A percentile compares a stretch with the other conserved stretches of the same genome.
Conservation (phyloP, 2,888 invertebrate genomes). For the Pristionchus entomophagus region DNA sequence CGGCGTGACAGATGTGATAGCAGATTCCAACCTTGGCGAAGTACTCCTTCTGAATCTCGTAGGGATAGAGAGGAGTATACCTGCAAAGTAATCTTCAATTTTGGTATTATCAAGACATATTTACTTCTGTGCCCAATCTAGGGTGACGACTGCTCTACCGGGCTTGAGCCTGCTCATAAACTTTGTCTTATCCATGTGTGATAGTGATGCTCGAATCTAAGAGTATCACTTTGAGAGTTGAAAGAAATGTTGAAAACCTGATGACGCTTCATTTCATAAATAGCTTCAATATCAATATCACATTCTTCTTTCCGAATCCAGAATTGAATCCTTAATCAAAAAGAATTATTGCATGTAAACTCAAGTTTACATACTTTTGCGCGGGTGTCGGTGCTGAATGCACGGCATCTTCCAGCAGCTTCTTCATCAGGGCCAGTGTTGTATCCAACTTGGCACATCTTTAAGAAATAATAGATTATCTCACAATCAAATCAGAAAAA, state of each 20-base stretch:
- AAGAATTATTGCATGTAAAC: not conserved
- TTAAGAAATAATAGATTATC: not conserved
- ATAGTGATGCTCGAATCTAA: not conserved
- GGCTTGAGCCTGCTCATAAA: not conserved
- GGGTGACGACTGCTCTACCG: not conserved
- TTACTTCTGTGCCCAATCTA: not conserved
- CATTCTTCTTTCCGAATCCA: not conserved
- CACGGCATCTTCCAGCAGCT: not conserved
- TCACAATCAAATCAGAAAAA: fast-evolving
- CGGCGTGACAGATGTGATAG: not conserved
- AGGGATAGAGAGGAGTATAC: not conserved
- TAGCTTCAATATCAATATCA: not conserved
- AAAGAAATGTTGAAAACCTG: not conserved
- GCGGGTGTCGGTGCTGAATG: not conserved
- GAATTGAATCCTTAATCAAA: not conserved
- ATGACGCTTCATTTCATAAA: not conserved
- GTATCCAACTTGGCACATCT: not conserved
- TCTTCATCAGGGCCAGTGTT: not conserved
- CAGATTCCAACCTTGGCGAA: not conserved
- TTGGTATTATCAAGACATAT: no score
- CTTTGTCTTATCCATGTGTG: not conserved
- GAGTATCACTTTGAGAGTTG: not conserved
- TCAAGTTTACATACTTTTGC: not conserved
- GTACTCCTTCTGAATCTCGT: not conserved
- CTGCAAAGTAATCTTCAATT: no score